Evolutionary conservation across 2,113 vertebrate species (phyloP).

Genomic region (Kryptolebias marmoratus): DNA sequence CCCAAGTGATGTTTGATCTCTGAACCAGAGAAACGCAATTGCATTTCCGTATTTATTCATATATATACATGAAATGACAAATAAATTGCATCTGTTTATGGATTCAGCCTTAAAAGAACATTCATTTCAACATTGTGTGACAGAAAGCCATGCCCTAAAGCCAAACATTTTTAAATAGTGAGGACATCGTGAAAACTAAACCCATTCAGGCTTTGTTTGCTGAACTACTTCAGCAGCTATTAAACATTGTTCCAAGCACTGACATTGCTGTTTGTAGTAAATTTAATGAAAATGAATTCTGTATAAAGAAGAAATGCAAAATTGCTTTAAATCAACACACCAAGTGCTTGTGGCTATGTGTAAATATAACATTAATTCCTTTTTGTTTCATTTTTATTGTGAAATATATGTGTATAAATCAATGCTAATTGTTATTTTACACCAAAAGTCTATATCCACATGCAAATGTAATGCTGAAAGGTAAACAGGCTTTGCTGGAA

Average conservation of each 20-base stretch:
- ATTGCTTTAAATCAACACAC: not conserved
- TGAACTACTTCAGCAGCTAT: conserved; percentile 3
- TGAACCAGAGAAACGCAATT: too few species aligned
- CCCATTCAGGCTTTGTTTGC: conserved; percentile 28
- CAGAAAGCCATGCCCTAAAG: not conserved
- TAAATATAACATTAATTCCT: not conserved
- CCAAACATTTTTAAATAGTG: conserved; percentile 24
- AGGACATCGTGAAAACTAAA: conserved; percentile 9
- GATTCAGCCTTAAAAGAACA: not conserved
- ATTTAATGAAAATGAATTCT: conserved; percentile 7
- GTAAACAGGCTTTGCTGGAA: not conserved
- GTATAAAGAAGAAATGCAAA: not conserved
- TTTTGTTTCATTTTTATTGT: conserved; percentile 19
- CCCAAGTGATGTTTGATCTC: too few species aligned
- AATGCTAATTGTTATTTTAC: not conserved
- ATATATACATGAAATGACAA: too few species aligned
- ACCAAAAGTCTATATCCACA: conserved; percentile 10
- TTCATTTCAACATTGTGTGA: not conserved
- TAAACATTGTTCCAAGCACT: conserved; percentile 6
- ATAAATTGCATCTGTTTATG: too few species aligned
- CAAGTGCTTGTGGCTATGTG: not conserved
- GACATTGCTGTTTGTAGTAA: not conserved
- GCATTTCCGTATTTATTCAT: too few species aligned
- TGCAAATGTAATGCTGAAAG: conserved; percentile 4
- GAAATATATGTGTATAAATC: conserved; percentile 11